phyloP scores from a whole-genome alignment of 1,140 invertebrate genomes.

The Drosophila kikkawai region DNA sequence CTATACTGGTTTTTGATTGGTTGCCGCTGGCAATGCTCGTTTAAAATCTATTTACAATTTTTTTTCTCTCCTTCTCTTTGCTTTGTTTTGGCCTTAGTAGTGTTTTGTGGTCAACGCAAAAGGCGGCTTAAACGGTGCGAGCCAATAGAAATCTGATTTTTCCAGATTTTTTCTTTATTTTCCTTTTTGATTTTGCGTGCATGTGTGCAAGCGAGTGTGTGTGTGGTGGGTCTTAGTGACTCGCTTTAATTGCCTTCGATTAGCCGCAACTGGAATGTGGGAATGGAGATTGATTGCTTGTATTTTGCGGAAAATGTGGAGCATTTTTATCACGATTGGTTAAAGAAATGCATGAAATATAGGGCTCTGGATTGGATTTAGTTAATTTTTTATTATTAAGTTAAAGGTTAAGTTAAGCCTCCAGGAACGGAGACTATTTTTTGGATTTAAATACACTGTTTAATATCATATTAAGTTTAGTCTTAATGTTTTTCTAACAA shows the following conservation, averaged over 20 bases:
- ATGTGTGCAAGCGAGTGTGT: slow-evolving; percentile 15
- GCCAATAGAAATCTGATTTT: slow-evolving; percentile 56
- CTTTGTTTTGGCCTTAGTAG: slow-evolving; percentile 58
- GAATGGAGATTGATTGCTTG: slow-evolving; percentile 14
- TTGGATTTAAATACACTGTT: background rate
- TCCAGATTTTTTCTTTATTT: slow-evolving; percentile 17
- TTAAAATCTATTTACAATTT: slow-evolving; percentile 77
- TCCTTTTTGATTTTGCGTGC: slow-evolving; percentile 3
- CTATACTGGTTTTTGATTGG: slow-evolving; percentile 64
- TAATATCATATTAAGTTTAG: background rate
- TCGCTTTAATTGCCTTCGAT: slow-evolving; percentile 59
- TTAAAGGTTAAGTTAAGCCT: background rate
- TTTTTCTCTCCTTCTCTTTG: slow-evolving; percentile 47
- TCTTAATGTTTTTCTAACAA: background rate
- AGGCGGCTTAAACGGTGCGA: slow-evolving; percentile 44
- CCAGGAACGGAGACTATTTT: background rate
- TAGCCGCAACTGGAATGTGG: slow-evolving; percentile 15
- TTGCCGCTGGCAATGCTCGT: slow-evolving; percentile 56
- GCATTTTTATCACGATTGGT: slow-evolving; percentile 26
- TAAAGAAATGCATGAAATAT: background rate
- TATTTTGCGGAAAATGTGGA: slow-evolving; percentile 24
- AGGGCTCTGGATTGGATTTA: background rate
- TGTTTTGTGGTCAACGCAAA: slow-evolving; percentile 48
- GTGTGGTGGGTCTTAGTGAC: slow-evolving; percentile 10
- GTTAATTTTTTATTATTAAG: background rate